Evolutionary conservation across 2,888 invertebrate genomes (phyloP), one percentile per base, ranked within the genome.

Genomic region (Tetanocera ferruginea): DNA sequence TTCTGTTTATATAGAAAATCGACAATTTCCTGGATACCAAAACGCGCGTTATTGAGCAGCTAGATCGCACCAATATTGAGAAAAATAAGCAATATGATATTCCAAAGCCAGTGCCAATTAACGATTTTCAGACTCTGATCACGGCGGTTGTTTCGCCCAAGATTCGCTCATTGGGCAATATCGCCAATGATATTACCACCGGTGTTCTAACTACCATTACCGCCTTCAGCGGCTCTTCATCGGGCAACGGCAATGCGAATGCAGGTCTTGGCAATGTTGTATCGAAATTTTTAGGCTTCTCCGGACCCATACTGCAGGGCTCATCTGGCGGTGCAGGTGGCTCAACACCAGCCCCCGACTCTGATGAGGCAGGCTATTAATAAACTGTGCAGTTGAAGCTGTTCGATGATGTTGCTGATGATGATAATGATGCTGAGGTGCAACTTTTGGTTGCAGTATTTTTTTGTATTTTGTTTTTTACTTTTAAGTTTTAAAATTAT

Each of bases 1-100:
- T 5, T 3, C 25, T n/a, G 81, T 92, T 23, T 71, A 76, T 81
- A 52, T 81, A 95, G 95, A 95, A 95, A 94, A 92, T 95, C 91
- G 95, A 95, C 91, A 93, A 94, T 81, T 92, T 95, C 89, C 92
- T 96, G 90, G 95, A 96, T 86, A 93, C 95, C 72, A 95, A 95
- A 90, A 95, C 95, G 55, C 92, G 92, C 49, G 92, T 94, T 83
- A 91, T 96, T 79, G 91, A 92, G 76, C 92, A 92, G 71, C 89
- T 95, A 86, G 95, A 96, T 89, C 92, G 91, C 73, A 90, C 93
- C 82, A 96, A 95, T 90, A 93, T 94, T 83, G 94, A 92, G 84
- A 93, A 95, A 89, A 96, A 95, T 89, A 93, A 92, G 82, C 93
- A 93, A 84, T 94, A 93, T 87, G 93, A 94, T 69, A 95, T 95